phyloP scores from a whole-genome alignment of 1,140 invertebrate species.

The Lepidurus couesii region DNA sequence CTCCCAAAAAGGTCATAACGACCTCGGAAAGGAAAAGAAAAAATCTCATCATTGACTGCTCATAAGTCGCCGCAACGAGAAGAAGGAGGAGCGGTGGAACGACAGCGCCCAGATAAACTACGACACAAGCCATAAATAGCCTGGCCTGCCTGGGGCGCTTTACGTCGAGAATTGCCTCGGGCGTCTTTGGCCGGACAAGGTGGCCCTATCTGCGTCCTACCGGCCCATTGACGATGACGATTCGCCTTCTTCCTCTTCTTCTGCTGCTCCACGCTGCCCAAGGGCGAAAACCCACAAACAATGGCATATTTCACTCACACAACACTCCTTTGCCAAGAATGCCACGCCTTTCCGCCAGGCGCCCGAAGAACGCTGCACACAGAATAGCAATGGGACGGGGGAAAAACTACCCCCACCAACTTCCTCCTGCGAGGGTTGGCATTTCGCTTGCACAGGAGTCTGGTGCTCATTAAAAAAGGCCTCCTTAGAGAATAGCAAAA shows the following conservation, averaged over 20 bases:
- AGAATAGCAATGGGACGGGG: background rate
- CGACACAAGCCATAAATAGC: conserved; percentile 16
- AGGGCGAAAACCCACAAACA: background rate
- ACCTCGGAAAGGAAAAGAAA: background rate
- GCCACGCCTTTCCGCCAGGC: conserved; percentile 23
- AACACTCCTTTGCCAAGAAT: background rate
- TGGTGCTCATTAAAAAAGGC: too few species aligned
- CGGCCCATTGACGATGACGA: conserved; percentile 26
- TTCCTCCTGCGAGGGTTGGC: background rate
- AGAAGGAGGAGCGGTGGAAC: conserved; percentile 1
- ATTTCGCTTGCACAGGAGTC: too few species aligned
- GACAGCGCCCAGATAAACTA: conserved; percentile 18
- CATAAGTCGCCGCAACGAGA: conserved; percentile 20
- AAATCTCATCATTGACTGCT: conserved; percentile 22
- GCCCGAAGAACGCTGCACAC: conserved; percentile 10
- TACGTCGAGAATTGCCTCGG: too few species aligned
- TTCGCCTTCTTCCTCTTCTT: background rate
- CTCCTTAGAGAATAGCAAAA: background rate
- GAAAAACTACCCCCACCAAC: background rate
- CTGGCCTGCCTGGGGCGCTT: background rate
- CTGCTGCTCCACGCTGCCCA: background rate
- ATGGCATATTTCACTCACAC: conserved; percentile 24
- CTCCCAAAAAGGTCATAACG: background rate
- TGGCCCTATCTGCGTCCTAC: conserved; percentile 6
- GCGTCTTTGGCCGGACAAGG: background rate